Evolutionary conservation across 2,113 vertebrate genomes (phyloP).

Genomic region (Beaufortia kweichowensis): DNA sequence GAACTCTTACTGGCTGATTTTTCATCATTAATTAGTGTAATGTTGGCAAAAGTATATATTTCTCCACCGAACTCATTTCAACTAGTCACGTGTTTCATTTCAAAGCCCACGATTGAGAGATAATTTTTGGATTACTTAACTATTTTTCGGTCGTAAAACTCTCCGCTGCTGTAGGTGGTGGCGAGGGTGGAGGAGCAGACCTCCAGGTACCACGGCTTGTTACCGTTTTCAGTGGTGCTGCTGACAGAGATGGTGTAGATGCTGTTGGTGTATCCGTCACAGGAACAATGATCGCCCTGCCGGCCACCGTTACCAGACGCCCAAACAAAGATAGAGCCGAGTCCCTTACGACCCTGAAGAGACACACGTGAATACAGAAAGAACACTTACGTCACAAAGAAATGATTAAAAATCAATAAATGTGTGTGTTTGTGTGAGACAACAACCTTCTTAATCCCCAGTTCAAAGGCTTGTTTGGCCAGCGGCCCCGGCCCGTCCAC

Average conservation of each 20-base stretch:
- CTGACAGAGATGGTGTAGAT: slow-evolving; percentile 93
- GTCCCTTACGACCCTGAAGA: slow-evolving; percentile 83
- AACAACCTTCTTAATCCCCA: slow-evolving; percentile 88
- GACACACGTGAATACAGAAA: background rate
- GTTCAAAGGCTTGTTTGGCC: slow-evolving; percentile 86
- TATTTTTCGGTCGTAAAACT: slow-evolving; percentile 87
- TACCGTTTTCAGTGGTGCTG: slow-evolving; percentile 88
- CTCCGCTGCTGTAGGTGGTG: slow-evolving; percentile 92
- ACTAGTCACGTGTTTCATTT: no score
- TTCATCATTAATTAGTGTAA: no score
- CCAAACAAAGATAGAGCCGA: slow-evolving; percentile 93
- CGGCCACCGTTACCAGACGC: slow-evolving; percentile 88
- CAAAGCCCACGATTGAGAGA: no score
- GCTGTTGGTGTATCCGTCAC: slow-evolving; percentile 92
- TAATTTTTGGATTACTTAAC: slow-evolving; percentile 68
- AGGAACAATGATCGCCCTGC: slow-evolving; percentile 88
- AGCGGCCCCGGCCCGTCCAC: slow-evolving; percentile 90
- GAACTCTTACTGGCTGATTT: no score
- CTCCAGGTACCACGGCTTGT: slow-evolving; percentile 92
- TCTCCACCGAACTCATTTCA: no score
- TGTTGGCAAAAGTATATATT: no score
- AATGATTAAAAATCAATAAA: background rate
- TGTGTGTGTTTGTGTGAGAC: slow-evolving; percentile 29
- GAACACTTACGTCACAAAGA: background rate
- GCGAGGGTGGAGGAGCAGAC: slow-evolving; percentile 86